These are phyloP conservation scores for Huso huso DNA, from an alignment of 2,797 vertebrate genomes.

Conservation along the genomic window DNA sequence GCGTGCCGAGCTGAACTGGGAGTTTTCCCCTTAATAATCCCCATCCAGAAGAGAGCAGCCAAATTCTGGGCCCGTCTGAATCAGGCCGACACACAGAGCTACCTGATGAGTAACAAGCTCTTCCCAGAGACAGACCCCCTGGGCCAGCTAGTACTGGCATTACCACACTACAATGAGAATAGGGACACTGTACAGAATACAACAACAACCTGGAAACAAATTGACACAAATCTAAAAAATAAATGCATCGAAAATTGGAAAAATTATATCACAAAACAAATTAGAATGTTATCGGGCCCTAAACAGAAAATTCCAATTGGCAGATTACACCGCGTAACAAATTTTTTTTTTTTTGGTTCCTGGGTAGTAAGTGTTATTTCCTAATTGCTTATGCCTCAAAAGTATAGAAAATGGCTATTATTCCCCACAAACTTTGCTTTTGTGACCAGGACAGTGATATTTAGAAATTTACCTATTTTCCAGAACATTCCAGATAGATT, in stretches of 20 bases:
- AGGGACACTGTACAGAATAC: background rate
- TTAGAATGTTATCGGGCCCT: background rate
- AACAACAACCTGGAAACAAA: background rate
- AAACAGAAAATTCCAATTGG: background rate
- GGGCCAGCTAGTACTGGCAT: background rate
- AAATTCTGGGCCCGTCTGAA: background rate
- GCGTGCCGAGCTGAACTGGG: too few species aligned
- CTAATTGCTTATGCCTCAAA: too few species aligned
- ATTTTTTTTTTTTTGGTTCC: too few species aligned
- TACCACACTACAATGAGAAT: background rate
- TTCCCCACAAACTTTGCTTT: too few species aligned
- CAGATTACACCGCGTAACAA: too few species aligned
- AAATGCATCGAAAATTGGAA: background rate
- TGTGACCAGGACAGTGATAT: too few species aligned
- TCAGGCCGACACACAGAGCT: background rate
- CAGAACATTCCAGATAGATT: too few species aligned
- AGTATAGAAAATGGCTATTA: too few species aligned
- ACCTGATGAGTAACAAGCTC: background rate
- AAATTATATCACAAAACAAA: background rate
- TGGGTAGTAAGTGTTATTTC: too few species aligned
- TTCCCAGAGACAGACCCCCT: background rate
- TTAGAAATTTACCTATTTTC: too few species aligned
- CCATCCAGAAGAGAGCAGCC: too few species aligned
- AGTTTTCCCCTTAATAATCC: too few species aligned
- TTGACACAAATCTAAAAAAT: background rate